Evolutionary conservation across 2,797 vertebrate genomes (phyloP), one percentile per base, ranked within the genome.

Genomic region (Nasua narica): DNA sequence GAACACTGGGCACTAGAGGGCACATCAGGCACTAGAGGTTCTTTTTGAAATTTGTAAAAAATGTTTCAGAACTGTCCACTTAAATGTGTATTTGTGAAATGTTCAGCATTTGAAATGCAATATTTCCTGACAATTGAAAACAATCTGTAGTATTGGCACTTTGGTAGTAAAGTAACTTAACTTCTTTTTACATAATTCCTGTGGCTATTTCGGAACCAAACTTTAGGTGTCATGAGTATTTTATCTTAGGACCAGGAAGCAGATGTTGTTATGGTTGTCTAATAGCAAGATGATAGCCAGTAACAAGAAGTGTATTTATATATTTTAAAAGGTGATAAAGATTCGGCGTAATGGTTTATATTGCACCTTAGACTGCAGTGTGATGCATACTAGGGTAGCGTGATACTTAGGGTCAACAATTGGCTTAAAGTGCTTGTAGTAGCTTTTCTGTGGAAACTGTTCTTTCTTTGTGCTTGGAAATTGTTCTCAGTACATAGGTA

Each of bases 211-310:
- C 94, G 97, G 98, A 97, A 72, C 43, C 48, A 3, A 93, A 92
- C 32, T 96, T 92, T 74, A 91, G 77, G 77, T 78, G 54, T 76
- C 86, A 87, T 77, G 35, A 62, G 29, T 97, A 83, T 93, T 96
- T 97, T 96, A 92, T 97, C 96, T 96, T 58, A 56, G 43, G 58
- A 87, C 93, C 72, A 78, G 60, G 81, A 90, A 88, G 72, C 74
- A 89, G 93, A 97, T 96, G 82, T 97, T 98, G 78, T 99, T 99
- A 98, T 99, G 99, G 99, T 99, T 99, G 99, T 99, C 99, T 99
- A 99, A 99, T 99, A 99, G 98, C 88, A 96, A 78, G 93, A 94
- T 94, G 67, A 83, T 95, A 94, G 87, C 95, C 74, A 95, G 46
- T 95, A 87, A 18, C 2, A 79, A 40, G 43, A 90, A 35, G 16